Evolutionary conservation across 2,797 vertebrate genomes (phyloP).

Genomic region (Manis pentadactyla): DNA sequence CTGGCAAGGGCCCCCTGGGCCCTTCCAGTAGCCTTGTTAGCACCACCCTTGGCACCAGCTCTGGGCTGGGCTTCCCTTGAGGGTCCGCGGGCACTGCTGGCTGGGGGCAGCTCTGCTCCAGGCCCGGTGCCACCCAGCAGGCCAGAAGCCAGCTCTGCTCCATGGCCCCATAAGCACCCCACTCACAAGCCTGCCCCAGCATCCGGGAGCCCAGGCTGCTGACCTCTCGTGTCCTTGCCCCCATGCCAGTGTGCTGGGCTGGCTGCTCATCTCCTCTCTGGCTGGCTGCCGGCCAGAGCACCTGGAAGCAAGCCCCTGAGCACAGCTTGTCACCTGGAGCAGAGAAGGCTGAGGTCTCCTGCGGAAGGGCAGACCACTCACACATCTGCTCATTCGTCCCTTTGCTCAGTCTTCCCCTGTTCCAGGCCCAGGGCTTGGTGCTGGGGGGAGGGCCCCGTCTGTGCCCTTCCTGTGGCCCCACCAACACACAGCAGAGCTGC

Average conservation of each 20-base stretch:
- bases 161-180: too few species aligned
- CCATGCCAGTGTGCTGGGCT: neutral
- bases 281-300: neutral
- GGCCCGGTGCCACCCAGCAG: neutral
- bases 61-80: neutral
- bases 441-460: neutral
- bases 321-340: neutral
- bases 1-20: neutral
- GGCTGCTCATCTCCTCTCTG: neutral
- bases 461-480: neutral
- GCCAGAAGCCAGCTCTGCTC: neutral
- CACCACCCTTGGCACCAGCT: fast-evolving
- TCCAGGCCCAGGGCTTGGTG: fast-evolving
- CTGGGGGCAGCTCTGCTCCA: neutral
- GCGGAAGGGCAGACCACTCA: fast-evolving
- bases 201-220: neutral
- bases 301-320: neutral
- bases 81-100: fast-evolving
- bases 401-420: fast-evolving
- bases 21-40: neutral
- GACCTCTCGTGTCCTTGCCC: neutral
- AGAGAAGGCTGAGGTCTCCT: neutral
- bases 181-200: too few species aligned
- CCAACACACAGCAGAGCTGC: too few species aligned
- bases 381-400: neutral